phyloP scores from a whole-genome alignment of 2,888 invertebrate genomes.

The Scaptomyza caliginosa region DNA sequence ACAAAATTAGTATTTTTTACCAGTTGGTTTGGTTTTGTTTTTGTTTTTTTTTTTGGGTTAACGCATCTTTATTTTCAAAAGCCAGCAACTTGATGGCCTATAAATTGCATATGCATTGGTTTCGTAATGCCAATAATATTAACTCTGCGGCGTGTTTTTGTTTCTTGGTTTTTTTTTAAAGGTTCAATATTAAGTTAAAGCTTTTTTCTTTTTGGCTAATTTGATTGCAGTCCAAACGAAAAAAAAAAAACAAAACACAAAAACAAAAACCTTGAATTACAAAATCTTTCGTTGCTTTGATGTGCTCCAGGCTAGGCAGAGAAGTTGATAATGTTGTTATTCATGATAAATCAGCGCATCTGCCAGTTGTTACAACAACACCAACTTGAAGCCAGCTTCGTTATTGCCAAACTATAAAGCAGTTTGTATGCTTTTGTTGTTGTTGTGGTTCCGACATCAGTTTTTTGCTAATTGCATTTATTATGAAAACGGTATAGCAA shows the following conservation, averaged over 20 bases:
- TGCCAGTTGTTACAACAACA: conserved; percentile 29
- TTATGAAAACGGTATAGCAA: conserved; percentile 8
- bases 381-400: conserved; percentile 13
- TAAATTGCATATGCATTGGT: conserved; percentile 58
- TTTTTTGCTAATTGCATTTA: conserved; percentile 54
- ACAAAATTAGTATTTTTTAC: conserved; percentile 1
- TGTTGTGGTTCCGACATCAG: background rate
- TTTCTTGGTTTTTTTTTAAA: background rate
- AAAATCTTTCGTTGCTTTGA: conserved; percentile 56
- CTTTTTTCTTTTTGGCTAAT: conserved; percentile 38
- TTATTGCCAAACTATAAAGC: conserved; percentile 37
- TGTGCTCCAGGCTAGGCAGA: conserved; percentile 65
- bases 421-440: conserved; percentile 5
- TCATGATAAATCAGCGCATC: conserved; percentile 57
- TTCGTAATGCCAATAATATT: conserved; percentile 48
- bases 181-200: conserved; percentile 6
- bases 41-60: conserved; percentile 18
- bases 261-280: conserved; percentile 72
- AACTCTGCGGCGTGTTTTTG: conserved; percentile 14
- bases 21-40: conserved; percentile 5
- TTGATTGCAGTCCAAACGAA: conserved; percentile 52
- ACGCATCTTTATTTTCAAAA: conserved; percentile 45
- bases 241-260: conserved; percentile 8
- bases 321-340: conserved; percentile 20
- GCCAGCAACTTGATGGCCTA: conserved; percentile 46